phyloP scores from a whole-genome alignment of 2,113 vertebrate genomes.

The Antechinus flavipes region DNA sequence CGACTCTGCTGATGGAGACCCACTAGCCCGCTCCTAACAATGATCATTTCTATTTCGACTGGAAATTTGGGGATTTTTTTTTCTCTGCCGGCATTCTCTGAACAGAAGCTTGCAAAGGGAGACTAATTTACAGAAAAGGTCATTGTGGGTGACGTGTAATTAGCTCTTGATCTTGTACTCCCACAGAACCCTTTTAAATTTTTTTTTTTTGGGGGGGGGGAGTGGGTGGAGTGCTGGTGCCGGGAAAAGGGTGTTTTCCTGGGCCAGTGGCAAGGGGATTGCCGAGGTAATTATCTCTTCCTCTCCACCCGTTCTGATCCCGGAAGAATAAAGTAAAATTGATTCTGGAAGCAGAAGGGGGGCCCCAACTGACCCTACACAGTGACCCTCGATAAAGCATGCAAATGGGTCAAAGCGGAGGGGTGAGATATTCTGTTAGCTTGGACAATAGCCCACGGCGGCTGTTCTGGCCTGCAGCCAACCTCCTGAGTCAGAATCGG shows the following conservation, averaged over 20 bases:
- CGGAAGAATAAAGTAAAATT: not conserved
- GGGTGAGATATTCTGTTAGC: not conserved
- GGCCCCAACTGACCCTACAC: not conserved
- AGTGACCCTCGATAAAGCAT: not conserved
- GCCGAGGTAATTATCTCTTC: no score
- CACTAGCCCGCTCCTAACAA: fast-evolving
- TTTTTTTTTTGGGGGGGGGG: not conserved
- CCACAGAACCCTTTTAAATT: not conserved
- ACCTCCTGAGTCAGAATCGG: not conserved
- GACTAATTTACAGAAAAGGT: not conserved
- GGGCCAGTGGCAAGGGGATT: not conserved
- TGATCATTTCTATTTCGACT: not conserved
- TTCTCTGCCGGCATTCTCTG: not conserved
- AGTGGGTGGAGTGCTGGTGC: no score
- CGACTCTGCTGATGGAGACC: not conserved
- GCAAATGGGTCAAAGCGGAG: not conserved
- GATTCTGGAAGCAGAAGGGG: not conserved
- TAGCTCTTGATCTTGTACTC: not conserved
- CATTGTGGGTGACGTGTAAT: not conserved
- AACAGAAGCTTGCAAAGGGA: not conserved
- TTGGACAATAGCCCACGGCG: not conserved
- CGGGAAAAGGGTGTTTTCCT: not conserved
- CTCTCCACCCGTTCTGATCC: not conserved
- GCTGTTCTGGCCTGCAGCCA: not conserved
- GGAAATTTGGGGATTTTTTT: not conserved